Base-by-base conservation (phyloP, 2,888 invertebrate species). In the Lasioglossum leucozonium region DNA sequence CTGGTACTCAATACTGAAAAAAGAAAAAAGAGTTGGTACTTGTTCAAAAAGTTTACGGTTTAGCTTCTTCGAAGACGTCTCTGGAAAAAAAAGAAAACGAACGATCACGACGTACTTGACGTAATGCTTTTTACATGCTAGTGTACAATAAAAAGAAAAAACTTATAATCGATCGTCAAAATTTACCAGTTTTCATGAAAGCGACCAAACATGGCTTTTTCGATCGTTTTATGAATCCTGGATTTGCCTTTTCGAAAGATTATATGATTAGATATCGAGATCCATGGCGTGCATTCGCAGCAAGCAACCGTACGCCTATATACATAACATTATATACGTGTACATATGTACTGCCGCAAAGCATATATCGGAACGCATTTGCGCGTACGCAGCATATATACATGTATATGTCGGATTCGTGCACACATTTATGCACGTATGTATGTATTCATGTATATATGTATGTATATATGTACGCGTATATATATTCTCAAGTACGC, bases 91-190 rank as follows among this genome's bases (percentile, higher is more conserved):
- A 86, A 34, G 3, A 34, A 34, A 16, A 62, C 72, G 81, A 87
- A 89, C 62, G 89, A 92, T 93, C 93, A 93, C 92, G 92, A 93
- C 92, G 91, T 93, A 93, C 87, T 90, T 93, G 93, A 92, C 92
- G 82, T 91, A 93, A 93, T 89, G 94, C 93, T 93, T 94, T 93
- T 93, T 92, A 92, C 92, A 92, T 92, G 91, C 92, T 93, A 93
- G 93, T 93, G 92, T 93, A 93, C 93, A 94, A 93, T 91, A 89
- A 90, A n/a, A n/a, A n/a, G n/a, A n/a, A n/a, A n/a, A n/a, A 88
- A 85, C 88, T 90, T 90, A 89, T 91, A 90, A 92, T 87, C 81
- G 82, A 88, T 85, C 87, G 90, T 88, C 77, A 89, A 87, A 89
- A 89, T 89, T 79, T 69, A 84, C 84, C 88, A 87, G 84, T 89